These are phyloP conservation scores for Hozukius guyotensis DNA, from an alignment of 2,797 vertebrate genomes.

Conservation along the genomic window DNA sequence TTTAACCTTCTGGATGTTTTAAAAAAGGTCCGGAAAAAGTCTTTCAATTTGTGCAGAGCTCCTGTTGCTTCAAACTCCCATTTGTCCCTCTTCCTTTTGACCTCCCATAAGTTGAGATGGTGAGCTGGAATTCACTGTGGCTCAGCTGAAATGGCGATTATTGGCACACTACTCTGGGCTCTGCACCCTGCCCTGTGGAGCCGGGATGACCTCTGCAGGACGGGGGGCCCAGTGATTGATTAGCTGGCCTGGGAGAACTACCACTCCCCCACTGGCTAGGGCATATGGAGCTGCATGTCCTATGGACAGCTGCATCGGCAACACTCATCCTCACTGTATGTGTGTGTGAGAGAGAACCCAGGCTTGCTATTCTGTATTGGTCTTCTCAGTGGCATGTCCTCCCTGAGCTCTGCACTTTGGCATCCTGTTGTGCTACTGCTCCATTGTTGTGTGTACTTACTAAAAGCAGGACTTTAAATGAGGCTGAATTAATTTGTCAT, in stretches of 20 bases:
- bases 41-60: not conserved
- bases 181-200: slow-evolving; percentile 68
- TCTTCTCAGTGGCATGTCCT: slow-evolving; percentile 9
- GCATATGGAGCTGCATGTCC: slow-evolving; percentile 80
- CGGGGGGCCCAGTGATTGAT: slow-evolving; percentile 80
- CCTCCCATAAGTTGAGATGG: slow-evolving; percentile 33
- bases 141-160: slow-evolving; percentile 71
- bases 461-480: not conserved
- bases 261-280: slow-evolving; percentile 73
- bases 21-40: not conserved
- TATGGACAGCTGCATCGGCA: slow-evolving; percentile 72
- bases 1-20: not conserved
- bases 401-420: not conserved
- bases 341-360: slow-evolving; percentile 48
- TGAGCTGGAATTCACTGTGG: slow-evolving; percentile 44
- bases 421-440: not conserved
- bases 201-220: slow-evolving; percentile 65
- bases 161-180: slow-evolving; percentile 68
- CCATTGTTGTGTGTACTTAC: not conserved
- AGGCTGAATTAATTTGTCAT: not conserved
- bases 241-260: slow-evolving; percentile 73
- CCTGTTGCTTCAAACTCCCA: not conserved
- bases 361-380: slow-evolving; percentile 61
- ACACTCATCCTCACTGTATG: slow-evolving; percentile 30
- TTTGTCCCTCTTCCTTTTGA: slow-evolving; percentile 32